Evolutionary conservation across 2,797 vertebrate genomes (phyloP).

Genomic region (Naso thynnoides): DNA sequence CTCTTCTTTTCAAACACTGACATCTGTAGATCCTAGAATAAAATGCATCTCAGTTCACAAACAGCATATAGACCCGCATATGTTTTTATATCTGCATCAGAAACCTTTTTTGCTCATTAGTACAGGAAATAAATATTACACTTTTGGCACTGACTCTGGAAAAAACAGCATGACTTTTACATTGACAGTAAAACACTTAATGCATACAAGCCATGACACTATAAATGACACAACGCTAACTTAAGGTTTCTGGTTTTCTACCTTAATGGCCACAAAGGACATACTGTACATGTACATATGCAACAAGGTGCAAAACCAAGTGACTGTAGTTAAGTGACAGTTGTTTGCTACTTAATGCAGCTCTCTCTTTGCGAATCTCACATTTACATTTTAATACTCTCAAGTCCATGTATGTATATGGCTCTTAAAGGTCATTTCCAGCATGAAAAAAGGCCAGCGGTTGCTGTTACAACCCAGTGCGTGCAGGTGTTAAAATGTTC

Average conservation of each 20-base stretch:
- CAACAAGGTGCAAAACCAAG: slow-evolving; percentile 29
- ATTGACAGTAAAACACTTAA: slow-evolving; percentile 53
- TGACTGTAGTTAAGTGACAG: slow-evolving; percentile 10
- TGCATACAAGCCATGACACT: slow-evolving; percentile 46
- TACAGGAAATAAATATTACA: slow-evolving; percentile 47
- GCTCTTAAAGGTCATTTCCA: slow-evolving; percentile 46
- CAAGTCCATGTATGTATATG: slow-evolving; percentile 44
- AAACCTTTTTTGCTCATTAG: slow-evolving; percentile 30
- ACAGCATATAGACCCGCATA: slow-evolving; percentile 29
- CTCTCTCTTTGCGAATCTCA: slow-evolving; percentile 24
- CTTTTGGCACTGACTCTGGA: slow-evolving; percentile 58
- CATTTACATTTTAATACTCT: slow-evolving; percentile 14
- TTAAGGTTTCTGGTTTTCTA: slow-evolving; percentile 40
- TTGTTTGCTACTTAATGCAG: slow-evolving; percentile 24
- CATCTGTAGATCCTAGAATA: slow-evolving; percentile 19
- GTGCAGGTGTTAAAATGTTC: slow-evolving; percentile 31
- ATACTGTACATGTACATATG: slow-evolving; percentile 46
- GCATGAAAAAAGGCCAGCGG: slow-evolving; percentile 31
- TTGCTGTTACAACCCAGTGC: slow-evolving; percentile 29
- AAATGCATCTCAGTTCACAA: slow-evolving; percentile 27
- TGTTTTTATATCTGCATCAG: slow-evolving; percentile 20
- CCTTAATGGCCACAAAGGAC: slow-evolving; percentile 33
- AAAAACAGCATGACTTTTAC: slow-evolving; percentile 46
- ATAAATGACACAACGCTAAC: slow-evolving; percentile 49
- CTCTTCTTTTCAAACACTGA: slow-evolving; percentile 18